These are phyloP conservation scores for Calidris pugnax DNA, from an alignment of 2,113 vertebrate species.

Conservation along the genomic window DNA sequence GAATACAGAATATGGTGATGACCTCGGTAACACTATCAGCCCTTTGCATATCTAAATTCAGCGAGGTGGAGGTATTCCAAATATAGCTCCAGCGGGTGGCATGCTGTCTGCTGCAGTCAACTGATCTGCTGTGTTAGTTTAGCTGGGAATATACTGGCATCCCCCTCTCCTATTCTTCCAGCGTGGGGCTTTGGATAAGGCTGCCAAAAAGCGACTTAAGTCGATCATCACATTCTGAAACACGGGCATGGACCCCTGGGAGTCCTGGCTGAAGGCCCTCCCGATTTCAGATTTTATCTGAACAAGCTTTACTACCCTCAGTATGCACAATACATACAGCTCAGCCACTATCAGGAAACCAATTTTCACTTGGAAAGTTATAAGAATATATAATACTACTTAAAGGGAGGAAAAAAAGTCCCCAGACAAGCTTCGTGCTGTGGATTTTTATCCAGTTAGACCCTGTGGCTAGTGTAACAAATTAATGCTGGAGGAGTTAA, in stretches of 20 bases:
- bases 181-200: neutral
- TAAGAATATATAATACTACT: neutral
- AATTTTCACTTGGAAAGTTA: neutral
- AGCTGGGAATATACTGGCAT: neutral
- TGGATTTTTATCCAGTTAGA: neutral
- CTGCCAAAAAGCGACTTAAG: neutral
- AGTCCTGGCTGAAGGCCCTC: neutral
- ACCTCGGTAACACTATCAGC: neutral
- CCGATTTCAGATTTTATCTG: neutral
- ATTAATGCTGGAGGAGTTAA: neutral
- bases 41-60: conserved; percentile 9
- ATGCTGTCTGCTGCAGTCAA: neutral
- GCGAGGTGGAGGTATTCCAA: neutral
- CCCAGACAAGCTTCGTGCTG: neutral
- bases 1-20: neutral
- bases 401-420: neutral
- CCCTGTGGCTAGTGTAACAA: neutral
- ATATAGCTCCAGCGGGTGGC: neutral
- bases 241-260: neutral
- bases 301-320: neutral
- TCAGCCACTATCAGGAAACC: neutral
- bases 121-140: neutral
- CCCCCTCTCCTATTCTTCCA: neutral
- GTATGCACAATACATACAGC: neutral
- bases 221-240: neutral